Percentiles rank a stretch among this genome's conserved stretches.
phyloP scores from a whole-genome alignment of 2,113 vertebrate genomes.

The Pollimyrus isidori region DNA sequence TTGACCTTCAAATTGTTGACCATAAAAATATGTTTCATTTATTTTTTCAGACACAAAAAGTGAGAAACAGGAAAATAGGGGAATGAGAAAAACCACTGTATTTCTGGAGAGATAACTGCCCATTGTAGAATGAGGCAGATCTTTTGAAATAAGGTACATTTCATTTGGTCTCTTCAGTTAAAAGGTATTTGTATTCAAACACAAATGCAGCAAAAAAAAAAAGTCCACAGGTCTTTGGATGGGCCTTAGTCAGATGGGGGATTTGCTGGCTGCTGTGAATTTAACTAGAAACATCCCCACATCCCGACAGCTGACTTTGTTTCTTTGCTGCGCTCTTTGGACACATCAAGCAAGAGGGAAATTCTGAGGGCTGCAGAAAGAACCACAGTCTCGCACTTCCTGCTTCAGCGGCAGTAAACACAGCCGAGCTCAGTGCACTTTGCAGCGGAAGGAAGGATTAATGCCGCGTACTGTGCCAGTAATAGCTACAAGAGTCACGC shows the following conservation, averaged over 20 bases:
- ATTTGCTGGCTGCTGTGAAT: not conserved
- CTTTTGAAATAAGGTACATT: not conserved
- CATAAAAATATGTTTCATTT: not conserved
- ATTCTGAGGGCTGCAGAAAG: not conserved
- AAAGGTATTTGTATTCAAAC: not conserved
- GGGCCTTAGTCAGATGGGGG: not conserved
- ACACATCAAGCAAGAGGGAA: not conserved
- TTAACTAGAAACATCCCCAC: not conserved
- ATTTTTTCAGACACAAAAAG: not conserved
- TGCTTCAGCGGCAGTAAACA: not conserved
- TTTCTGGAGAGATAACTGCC: not conserved
- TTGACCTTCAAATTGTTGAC: not conserved
- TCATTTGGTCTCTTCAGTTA: not conserved
- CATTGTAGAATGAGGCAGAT: not conserved
- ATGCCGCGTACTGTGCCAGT: not conserved
- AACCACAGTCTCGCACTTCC: not conserved
- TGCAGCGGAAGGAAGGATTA: not conserved
- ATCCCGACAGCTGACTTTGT: not conserved
- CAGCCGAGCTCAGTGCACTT: not conserved
- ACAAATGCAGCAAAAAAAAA: not conserved
- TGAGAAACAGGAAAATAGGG: not conserved
- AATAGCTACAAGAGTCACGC: not conserved
- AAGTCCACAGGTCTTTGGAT: not conserved
- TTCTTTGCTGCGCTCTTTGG: not conserved
- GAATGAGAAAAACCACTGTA: not conserved